phyloP scores from a whole-genome alignment of 2,113 vertebrate species.

The Isichthys henryi region DNA sequence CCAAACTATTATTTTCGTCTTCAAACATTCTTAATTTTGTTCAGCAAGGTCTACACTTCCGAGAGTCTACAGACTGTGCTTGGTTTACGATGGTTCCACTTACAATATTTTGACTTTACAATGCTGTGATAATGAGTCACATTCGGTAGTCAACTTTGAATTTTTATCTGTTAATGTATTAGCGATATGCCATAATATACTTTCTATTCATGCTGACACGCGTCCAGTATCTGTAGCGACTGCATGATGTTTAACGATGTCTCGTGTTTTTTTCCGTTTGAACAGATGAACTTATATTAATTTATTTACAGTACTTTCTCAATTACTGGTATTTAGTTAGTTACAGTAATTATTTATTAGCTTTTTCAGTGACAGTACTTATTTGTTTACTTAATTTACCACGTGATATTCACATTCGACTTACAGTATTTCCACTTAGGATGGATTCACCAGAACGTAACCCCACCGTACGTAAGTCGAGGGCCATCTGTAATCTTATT shows the following conservation, averaged over 20 bases:
- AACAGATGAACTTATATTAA: background rate
- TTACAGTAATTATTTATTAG: background rate
- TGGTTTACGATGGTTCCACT: background rate
- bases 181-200: background rate
- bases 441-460: background rate
- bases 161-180: background rate
- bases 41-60: background rate
- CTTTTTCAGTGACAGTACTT: background rate
- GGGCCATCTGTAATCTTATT: background rate
- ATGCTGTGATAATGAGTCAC: background rate
- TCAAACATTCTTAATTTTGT: background rate
- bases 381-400: background rate
- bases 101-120: background rate
- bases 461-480: background rate
- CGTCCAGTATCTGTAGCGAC: background rate
- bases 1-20: background rate
- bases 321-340: background rate
- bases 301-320: background rate
- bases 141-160: background rate
- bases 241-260: background rate
- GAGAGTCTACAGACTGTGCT: background rate
- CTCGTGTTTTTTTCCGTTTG: background rate
- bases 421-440: background rate
- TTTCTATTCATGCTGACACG: background rate
- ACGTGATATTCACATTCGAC: background rate